These are phyloP conservation scores for Psittacula echo DNA, from an alignment of 2,797 vertebrate genomes.

Conservation along the genomic window DNA sequence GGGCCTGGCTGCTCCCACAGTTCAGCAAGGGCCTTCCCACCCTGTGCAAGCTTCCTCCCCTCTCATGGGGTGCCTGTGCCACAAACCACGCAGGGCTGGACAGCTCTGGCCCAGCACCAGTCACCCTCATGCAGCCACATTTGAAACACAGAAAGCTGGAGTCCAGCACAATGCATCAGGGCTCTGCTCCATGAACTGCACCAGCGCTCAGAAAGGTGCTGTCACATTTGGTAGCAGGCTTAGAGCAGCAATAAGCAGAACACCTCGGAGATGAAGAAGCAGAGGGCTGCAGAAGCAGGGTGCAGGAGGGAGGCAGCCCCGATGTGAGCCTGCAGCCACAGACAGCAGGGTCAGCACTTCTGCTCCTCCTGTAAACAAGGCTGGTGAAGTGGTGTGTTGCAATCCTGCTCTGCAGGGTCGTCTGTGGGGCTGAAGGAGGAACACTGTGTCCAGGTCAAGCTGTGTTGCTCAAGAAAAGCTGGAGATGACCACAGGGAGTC, in stretches of 20 bases:
- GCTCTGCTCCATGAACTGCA: accelerated
- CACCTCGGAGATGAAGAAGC: no score
- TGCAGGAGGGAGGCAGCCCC: not conserved
- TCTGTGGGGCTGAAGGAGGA: not conserved
- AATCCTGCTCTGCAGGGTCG: not conserved
- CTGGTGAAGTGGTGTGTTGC: not conserved
- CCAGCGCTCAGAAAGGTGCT: not conserved
- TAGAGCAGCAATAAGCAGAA: not conserved
- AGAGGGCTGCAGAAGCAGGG: no score
- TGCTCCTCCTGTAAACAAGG: not conserved
- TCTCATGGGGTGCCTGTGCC: not conserved
- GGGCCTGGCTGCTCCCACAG: no score
- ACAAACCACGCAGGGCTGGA: not conserved
- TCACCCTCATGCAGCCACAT: accelerated
- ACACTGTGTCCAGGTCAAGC: not conserved
- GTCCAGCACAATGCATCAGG: not conserved
- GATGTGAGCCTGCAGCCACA: accelerated
- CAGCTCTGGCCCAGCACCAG: not conserved
- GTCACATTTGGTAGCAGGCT: no score
- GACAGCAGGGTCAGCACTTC: accelerated
- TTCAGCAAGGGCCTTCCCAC: not conserved
- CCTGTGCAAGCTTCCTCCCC: not conserved
- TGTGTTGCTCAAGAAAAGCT: not conserved
- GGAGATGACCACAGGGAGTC: not conserved
- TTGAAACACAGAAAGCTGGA: not conserved